Conservation (phyloP, 2,888 invertebrate species). For the Patella ulyssiponensis region DNA sequence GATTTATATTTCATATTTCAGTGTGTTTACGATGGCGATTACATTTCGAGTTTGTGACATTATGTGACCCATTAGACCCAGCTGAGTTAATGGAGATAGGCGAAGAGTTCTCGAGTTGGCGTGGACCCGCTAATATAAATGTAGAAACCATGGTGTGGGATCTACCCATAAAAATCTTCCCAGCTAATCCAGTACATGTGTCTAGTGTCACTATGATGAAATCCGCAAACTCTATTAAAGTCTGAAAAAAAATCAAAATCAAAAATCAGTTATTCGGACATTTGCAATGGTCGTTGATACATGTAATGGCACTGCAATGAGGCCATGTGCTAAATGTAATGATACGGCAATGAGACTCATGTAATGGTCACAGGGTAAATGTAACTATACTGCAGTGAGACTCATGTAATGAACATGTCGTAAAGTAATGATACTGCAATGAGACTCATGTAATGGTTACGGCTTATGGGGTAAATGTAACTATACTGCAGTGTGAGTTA, state of each 20-base stretch:
- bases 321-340: no score
- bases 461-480: no score
- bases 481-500: no score
- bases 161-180: conserved; percentile 92
- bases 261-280: no score
- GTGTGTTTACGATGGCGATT: conserved; percentile 93
- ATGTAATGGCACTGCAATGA: no score
- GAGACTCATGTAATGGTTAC: no score
- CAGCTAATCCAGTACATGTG: conserved; percentile 82
- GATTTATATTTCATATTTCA: conserved; percentile 70
- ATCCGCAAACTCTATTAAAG: conserved; percentile 38
- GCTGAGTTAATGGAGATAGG: conserved; percentile 74
- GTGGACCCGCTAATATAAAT: conserved; percentile 86
- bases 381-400: no score
- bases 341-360: no score
- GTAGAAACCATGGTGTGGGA: conserved; percentile 99
- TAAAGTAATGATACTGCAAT: no score
- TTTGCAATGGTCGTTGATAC: no score
- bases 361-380: no score
- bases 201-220: conserved; percentile 63
- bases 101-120: conserved; percentile 79
- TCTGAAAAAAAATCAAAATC: conserved; percentile 12
- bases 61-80: conserved; percentile 53
- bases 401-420: no score
- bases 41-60: conserved; percentile 92